Conservation (phyloP, 2,888 invertebrate genomes). For the Amphipoea lucens region DNA sequence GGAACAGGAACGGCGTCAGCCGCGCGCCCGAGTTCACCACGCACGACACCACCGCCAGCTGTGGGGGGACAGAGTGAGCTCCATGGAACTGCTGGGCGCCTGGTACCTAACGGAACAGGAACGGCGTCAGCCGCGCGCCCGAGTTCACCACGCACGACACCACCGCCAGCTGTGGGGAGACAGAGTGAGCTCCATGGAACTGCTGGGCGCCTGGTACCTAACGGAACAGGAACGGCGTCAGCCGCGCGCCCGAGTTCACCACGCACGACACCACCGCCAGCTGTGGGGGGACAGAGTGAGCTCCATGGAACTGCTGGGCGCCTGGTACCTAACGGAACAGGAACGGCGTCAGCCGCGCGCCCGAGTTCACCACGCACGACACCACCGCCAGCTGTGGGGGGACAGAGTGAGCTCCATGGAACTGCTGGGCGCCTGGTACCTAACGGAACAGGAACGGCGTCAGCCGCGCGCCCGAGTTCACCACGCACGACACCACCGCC, state of each 20-base stretch:
- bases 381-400: constrained; percentile 6
- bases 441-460: neutral
- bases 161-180: constrained; percentile 1
- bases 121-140: neutral
- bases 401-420: neutral
- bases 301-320: constrained; percentile 1
- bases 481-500: constrained; percentile 13
- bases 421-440: constrained; percentile 3
- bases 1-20: neutral
- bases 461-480: neutral
- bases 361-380: constrained; percentile 4
- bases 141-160: constrained; percentile 6
- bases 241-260: neutral
- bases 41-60: constrained; percentile 15
- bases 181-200: neutral
- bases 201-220: constrained; percentile 1
- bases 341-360: neutral
- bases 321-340: constrained; percentile 3
- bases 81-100: neutral
- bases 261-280: constrained; percentile 13
- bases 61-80: neutral
- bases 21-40: neutral
- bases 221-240: neutral
- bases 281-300: neutral
- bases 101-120: constrained; percentile 3